Base-by-base conservation (phyloP, 2,113 vertebrate genomes). In the Lasiurus cinereus region DNA sequence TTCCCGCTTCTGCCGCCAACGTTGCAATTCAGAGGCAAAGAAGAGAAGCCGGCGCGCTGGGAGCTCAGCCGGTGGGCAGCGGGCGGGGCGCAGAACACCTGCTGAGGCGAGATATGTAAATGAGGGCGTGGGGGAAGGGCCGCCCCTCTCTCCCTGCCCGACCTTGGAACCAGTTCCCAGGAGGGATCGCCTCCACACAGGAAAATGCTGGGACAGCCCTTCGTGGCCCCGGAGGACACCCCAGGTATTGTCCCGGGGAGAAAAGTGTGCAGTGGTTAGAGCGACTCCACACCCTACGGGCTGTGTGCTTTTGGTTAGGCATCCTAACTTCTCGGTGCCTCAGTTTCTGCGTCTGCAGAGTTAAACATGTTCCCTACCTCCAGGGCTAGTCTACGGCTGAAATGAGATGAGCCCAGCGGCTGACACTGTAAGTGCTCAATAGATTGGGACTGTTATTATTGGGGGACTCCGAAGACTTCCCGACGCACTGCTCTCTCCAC, bases 1-100 rank as follows among this genome's bases (percentile, higher is more conserved):
- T 96, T 95, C 96, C 96, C 12, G 91, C 88, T 95, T 95, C 74
- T 95, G 54, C 96, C 83, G 73, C 96, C 96, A 97, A 96, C 96
- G 95, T 97, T 27, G 95, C 90, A 96, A 91, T 94, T 96, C 91
- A 95, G 90, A 95, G 83, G 95, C 94, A 94, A 80, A 86, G 89
- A 94, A 77, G 93, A 95, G 82, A 97, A 85, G 90, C 54, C 82
- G 50, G 33, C 8, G 39, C 76, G 77, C 5, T 4, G 91, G 83
- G 46, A 62, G 5, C 90, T 22, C 92, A 88, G 96, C 79, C 2
- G 6, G 93, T 36, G 84, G 93, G 91, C 73, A 90, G 94, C 64
- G 0, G 72, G 66, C 87, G 85, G 84, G 56, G 73, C 92, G 80
- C 5, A 3, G 85, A 87, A 86, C 43, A 83, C 64, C 1, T 0